phyloP scores from a whole-genome alignment of 2,888 invertebrate species.

The Prosapia bicincta region DNA sequence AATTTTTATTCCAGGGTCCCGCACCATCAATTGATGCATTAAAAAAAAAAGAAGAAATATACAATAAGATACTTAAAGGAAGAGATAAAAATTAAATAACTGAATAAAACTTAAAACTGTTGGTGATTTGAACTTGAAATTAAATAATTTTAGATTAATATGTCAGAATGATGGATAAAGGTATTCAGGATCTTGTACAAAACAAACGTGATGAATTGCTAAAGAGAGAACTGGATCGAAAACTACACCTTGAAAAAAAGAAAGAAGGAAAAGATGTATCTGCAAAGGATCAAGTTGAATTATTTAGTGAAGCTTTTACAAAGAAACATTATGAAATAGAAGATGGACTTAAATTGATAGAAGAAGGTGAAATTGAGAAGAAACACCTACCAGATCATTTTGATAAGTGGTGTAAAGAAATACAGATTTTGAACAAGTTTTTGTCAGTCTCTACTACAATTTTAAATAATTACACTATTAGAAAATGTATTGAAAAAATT shows the following conservation, averaged over 20 bases:
- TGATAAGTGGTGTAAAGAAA: conserved; percentile 30
- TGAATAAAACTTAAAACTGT: too few species aligned
- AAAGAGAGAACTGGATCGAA: conserved; percentile 22
- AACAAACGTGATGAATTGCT: conserved; percentile 13
- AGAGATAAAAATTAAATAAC: conserved; percentile 9
- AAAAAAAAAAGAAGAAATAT: too few species aligned
- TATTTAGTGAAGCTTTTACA: conserved; percentile 19
- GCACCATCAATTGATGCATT: not conserved
- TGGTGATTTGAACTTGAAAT: too few species aligned
- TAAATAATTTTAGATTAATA: too few species aligned
- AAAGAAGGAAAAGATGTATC: conserved; percentile 24
- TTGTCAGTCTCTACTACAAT: conserved; percentile 52
- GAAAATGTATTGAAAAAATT: conserved; percentile 69
- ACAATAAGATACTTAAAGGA: conserved; percentile 2
- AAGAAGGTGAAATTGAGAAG: conserved; percentile 12
- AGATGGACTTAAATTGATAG: conserved; percentile 15
- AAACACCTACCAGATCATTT: conserved; percentile 27
- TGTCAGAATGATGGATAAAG: conserved; percentile 2
- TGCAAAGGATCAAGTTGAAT: conserved; percentile 11
- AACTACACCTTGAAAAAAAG: conserved; percentile 19
- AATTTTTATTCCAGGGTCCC: too few species aligned
- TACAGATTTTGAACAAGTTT: conserved; percentile 32
- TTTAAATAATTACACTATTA: conserved; percentile 74
- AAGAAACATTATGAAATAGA: conserved; percentile 18
- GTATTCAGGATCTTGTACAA: not conserved